Evolutionary conservation across 1,140 invertebrate genomes (phyloP), one percentile per base, ranked within the genome.

Genomic region (Pygmarrhopalites habei): DNA sequence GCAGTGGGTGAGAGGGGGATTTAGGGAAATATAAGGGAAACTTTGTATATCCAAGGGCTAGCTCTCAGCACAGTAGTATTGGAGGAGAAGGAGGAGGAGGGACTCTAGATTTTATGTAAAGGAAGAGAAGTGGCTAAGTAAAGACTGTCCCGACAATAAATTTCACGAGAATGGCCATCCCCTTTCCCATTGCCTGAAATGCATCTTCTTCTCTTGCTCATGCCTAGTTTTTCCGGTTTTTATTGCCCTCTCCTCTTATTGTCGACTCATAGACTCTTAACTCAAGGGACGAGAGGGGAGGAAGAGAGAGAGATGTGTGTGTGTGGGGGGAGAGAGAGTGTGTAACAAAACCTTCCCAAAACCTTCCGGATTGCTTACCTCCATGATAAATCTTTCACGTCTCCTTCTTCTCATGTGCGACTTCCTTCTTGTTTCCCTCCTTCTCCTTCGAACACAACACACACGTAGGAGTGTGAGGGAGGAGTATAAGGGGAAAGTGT

Each of bases 91-190:
- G 5, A 35, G 32, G 15, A 7, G 15, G 32, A 35, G 15, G 15
- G 15, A 35, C 21, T 25, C 4, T 21, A 23, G 28, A 52, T 25
- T 26, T 26, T 26, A 52, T 25, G 49, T 26, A 52, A 52, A 25
- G 49, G 49, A 52, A 52, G 25, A 52, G 49, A 52, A 52, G 49
- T 52, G 49, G 49, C 49, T 52, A 52, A 52, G 49, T 52, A 52
- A 52, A 52, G 49, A 52, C 23, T 52, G 49, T 52, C 49, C 49
- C 49, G 14, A 26, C 49, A 52, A 52, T 52, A 52, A 52, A 52
- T 52, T 52, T 52, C 28, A 10, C 49, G 7, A 21, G 28, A 52
- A 52, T 52, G 49, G 49, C 49, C 49, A 52, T 52, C 49, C 49
- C 25, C 28, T 52, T 52, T 52, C 49, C 25, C 25, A 4, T 26